phyloP scores from a whole-genome alignment of 2,113 vertebrate genomes.

The Mesoclemmys tuberculata region DNA sequence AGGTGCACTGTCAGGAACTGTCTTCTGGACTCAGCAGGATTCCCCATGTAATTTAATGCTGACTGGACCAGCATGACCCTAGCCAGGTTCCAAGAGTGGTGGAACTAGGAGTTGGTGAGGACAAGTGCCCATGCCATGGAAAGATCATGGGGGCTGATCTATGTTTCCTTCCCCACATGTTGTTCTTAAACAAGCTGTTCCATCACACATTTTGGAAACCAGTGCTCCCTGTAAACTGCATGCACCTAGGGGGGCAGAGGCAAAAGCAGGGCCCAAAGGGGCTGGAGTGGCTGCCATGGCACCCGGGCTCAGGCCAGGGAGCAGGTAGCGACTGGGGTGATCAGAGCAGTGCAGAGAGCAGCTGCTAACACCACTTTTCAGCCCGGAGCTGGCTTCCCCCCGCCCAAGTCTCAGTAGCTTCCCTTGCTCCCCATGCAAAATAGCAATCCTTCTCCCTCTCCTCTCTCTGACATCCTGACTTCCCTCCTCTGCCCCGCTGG shows the following conservation, averaged over 20 bases:
- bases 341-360: not conserved
- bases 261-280: too few species aligned
- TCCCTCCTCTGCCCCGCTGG: not conserved
- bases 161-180: not conserved
- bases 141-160: not conserved
- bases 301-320: not conserved
- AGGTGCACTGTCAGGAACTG: not conserved
- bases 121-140: not conserved
- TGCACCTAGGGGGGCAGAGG: too few species aligned
- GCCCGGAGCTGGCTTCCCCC: not conserved
- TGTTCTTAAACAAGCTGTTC: too few species aligned
- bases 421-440: not conserved
- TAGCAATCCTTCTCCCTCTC: not conserved
- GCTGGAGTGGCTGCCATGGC: not conserved
- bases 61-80: fast-evolving
- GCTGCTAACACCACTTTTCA: not conserved
- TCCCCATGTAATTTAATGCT: not conserved
- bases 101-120: not conserved
- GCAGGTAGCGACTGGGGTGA: not conserved
- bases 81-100: fast-evolving
- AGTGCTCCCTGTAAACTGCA: too few species aligned
- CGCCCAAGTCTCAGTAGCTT: not conserved
- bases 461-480: not conserved
- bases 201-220: too few species aligned
- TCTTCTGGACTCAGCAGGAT: not conserved